Evolutionary conservation across 2,888 invertebrate species (phyloP), one percentile per base, ranked within the genome.

Genomic region (Argynnis bischoffii): DNA sequence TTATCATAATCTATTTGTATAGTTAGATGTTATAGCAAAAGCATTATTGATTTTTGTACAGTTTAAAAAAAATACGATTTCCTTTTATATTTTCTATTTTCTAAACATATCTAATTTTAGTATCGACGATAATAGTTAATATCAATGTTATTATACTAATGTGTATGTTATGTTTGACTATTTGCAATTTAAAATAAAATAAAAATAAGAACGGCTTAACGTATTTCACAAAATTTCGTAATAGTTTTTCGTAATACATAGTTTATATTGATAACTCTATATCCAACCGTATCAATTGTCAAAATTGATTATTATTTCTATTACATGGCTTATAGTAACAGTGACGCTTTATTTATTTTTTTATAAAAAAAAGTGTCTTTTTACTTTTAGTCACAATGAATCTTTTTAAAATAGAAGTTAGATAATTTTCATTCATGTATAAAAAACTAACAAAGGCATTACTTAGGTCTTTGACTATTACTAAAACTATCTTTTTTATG

Each of bases 141-240:
- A 48, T 35, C 6, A 35, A 35, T 35, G 13, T 48, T 48, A 21
- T 21, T 47, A 48, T 59, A 16, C 48, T n/a, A 11, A 59, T 48
- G 16, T 48, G 2, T 47, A 47, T 46, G 13, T 16, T 56, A 18
- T 16, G 14, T 46, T 18, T 56, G 11, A 2, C 2, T 41, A 41
- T 41, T 41, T 41, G 35, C 35, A 56, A 21, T 11, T 31, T 31
- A n/a, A 47, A 48, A 8, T 1, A n/a, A 46, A 47, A 21, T 47
- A 41, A 57, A 11, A 21, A n/a, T 2, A 15, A 13, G 11, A 53
- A n/a, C 8, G 5, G 21, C 11, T 18, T 48, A n/a, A n/a, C 4
- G 8, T 26, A 59, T 48, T 48, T 48, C n/a, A 48, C 13, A 48
- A 59, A 48, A 59, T 48, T 59, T 48, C 59, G n/a, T 31, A 59